phyloP scores from a whole-genome alignment of 2,797 vertebrate species.

The Acipenser ruthenus region DNA sequence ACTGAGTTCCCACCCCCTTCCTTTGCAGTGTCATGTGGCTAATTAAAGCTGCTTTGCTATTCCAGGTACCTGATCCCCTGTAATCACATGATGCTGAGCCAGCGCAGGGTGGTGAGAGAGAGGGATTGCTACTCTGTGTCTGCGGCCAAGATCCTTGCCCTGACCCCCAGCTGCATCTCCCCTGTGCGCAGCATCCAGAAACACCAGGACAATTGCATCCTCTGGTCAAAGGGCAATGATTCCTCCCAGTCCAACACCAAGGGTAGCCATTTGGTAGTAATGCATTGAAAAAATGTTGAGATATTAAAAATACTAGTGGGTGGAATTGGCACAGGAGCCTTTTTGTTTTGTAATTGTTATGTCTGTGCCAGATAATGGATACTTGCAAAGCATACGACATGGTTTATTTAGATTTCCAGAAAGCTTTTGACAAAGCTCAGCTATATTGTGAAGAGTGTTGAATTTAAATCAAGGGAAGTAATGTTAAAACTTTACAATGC shows the following conservation, averaged over 20 bases:
- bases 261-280: conserved; percentile 31
- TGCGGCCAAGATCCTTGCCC: conserved; percentile 79
- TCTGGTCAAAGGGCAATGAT: conserved; percentile 70
- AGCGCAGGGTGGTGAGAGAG: conserved; percentile 80
- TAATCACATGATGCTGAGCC: conserved; percentile 96
- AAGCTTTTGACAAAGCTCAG: no score
- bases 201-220: conserved; percentile 75
- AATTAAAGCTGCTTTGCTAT: conserved; percentile 15
- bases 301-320: no score
- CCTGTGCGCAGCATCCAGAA: conserved; percentile 69
- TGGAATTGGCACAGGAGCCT: no score
- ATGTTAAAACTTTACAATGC: no score
- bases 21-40: conserved; percentile 5
- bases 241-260: conserved; percentile 15
- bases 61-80: conserved; percentile 92
- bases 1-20: background rate
- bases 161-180: conserved; percentile 85
- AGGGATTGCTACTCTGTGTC: conserved; percentile 89
- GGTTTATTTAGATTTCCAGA: no score
- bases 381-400: no score
- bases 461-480: no score
- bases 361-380: no score
- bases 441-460: no score
- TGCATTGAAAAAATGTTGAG: no score
- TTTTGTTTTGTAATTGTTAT: no score